Evolutionary conservation across 2,113 vertebrate species (phyloP), one percentile per base, ranked within the genome.

Genomic region (Microtus richardsoni): DNA sequence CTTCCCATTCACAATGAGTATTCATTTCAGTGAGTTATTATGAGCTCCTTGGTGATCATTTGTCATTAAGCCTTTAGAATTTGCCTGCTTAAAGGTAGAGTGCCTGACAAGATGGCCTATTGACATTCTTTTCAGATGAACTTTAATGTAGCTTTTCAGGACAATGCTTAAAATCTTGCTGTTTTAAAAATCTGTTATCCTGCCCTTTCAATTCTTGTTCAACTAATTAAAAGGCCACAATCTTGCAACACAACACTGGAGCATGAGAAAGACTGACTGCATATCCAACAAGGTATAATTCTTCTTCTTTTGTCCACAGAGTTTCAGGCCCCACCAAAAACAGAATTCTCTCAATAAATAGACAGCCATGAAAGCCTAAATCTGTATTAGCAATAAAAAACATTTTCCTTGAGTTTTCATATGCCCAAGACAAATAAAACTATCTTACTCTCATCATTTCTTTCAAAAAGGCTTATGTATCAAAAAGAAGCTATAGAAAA

Each of bases 21-120:
- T 92, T 89, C 26, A 86, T 89, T 47, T 54, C 47, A 58, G 39
- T 82, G 75, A 96, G 17, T 91, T 75, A 93, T 75, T 74, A 87
- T 54, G 75, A 74, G 24, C 47, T 88, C 39, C 2, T 82, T n/a
- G 71, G 22, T 0, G 2, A 88, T 26, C 41, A 95, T 70, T 94
- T 95, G 26, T 85, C 78, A 96, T 26, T 16, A 95, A 96, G 75
- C 26, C 89, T 88, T 95, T 96, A 93, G 49, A 95, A 80, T 89
- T 91, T 4, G 44, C 41, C 39, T 92, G 24, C 58, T 86, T 95
- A 75, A 97, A 86, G 36, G 73, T 54, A 89, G 66, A 88, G 49
- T n/a, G 62, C 28, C 30, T 36, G 44, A 95, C 6, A 80, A 93
- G 22, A 82, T 28, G 78, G 24, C 60, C 41, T 93, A 62, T 90